A percentile compares a stretch with the other conserved stretches of the same genome.
Evolutionary conservation across 2,888 invertebrate species (phyloP).

Genomic region (Nomada hirtipes): DNA sequence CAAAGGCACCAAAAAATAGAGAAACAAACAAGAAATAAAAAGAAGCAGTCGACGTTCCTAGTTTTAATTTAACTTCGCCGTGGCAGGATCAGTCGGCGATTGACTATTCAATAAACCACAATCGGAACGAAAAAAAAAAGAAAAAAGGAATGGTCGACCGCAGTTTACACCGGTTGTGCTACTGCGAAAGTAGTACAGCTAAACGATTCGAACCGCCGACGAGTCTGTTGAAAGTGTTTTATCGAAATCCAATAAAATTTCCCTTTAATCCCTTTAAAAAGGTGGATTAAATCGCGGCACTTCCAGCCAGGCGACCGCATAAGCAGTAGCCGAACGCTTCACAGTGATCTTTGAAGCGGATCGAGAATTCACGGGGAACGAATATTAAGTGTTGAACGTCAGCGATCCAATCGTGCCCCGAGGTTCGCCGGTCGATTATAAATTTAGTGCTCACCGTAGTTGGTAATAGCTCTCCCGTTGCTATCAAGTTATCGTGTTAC

Average conservation of each 20-base stretch:
- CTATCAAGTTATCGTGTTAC: slow-evolving; percentile 34
- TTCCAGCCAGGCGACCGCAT: neutral
- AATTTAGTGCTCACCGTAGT: slow-evolving; percentile 24
- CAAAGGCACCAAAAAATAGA: neutral
- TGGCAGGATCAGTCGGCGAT: slow-evolving; percentile 4
- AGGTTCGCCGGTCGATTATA: slow-evolving; percentile 28
- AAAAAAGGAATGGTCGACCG: neutral
- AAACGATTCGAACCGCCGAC: neutral
- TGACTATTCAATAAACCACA: neutral
- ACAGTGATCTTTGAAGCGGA: neutral
- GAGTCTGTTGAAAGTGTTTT: neutral
- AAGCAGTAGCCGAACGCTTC: neutral
- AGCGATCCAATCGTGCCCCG: neutral
- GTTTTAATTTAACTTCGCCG: neutral
- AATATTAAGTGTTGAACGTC: slow-evolving; percentile 10
- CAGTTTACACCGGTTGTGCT: neutral
- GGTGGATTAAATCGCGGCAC: neutral
- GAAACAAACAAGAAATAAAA: no score
- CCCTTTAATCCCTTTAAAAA: neutral
- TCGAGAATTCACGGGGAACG: neutral
- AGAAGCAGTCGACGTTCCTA: neutral
- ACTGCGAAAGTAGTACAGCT: neutral
- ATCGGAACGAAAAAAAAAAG: neutral
- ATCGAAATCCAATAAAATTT: neutral
- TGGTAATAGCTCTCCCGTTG: neutral